phyloP scores from a whole-genome alignment of 1,140 invertebrate species.

The Sycophaga agraensis region DNA sequence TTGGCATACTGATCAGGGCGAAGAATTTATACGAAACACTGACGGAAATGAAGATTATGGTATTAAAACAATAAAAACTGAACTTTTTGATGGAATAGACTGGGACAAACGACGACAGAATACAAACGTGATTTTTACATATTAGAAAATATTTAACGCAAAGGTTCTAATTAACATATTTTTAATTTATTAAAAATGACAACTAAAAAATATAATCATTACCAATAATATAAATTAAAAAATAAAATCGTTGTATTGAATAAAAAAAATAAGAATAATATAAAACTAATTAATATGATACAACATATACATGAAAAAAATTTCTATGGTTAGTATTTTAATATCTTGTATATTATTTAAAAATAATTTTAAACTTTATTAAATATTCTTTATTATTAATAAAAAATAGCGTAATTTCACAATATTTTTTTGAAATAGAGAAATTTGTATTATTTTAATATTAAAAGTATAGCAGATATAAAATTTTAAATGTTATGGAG shows the following conservation, averaged over 20 bases:
- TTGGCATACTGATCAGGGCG: slow-evolving; percentile 81
- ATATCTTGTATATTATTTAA: too few relatives aligned
- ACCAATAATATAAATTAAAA: too few relatives aligned
- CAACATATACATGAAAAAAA: too few relatives aligned
- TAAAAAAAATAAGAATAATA: neutral
- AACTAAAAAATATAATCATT: too few relatives aligned
- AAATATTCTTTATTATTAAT: neutral
- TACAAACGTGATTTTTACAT: neutral
- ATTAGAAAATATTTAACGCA: too few relatives aligned
- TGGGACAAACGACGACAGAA: slow-evolving; percentile 21
- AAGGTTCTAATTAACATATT: too few relatives aligned
- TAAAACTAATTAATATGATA: too few relatives aligned
- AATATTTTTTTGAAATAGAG: neutral
- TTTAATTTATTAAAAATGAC: too few relatives aligned
- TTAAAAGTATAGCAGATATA: neutral
- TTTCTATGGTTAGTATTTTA: too few relatives aligned
- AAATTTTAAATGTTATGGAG: neutral
- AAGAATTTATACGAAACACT: slow-evolving; percentile 64
- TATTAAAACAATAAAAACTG: slow-evolving; percentile 1
- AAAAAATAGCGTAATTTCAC: neutral
- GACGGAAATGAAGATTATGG: slow-evolving; percentile 20
- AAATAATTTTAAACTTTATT: too few relatives aligned
- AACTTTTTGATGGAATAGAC: neutral
- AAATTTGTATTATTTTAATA: neutral
- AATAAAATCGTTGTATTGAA: neutral